Percentiles rank a stretch among this genome's conserved stretches.
Evolutionary conservation across 2,888 invertebrate species (phyloP).

Genomic region (Rotaria macrura): DNA sequence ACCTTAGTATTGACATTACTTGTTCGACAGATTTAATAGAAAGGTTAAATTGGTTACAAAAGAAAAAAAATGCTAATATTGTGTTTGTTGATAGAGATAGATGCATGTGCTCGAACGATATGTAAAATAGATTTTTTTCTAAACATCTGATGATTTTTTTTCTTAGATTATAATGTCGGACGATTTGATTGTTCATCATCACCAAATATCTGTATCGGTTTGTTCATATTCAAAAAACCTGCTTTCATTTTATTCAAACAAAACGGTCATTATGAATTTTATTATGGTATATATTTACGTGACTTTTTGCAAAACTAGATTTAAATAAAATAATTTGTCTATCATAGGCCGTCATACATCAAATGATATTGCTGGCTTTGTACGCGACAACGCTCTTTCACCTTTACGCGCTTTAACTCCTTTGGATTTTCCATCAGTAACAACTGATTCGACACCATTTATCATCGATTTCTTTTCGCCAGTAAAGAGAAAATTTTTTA

Average conservation of each 20-base stretch:
- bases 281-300: constrained; percentile 55
- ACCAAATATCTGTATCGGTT: constrained; percentile 43
- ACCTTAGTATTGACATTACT: not conserved
- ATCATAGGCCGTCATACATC: constrained; percentile 46
- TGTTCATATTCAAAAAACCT: constrained; percentile 54
- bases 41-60: not conserved
- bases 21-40: not conserved
- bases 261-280: constrained; percentile 65
- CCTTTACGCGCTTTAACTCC: constrained; percentile 49
- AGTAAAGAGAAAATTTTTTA: constrained; percentile 38
- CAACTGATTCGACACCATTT: constrained; percentile 52
- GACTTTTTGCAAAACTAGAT: constrained; percentile 20
- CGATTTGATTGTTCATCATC: constrained; percentile 49
- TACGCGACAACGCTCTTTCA: constrained; percentile 54
- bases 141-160: not conserved
- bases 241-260: constrained; percentile 65
- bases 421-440: constrained; percentile 52
- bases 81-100: not conserved
- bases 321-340: not conserved
- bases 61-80: not conserved
- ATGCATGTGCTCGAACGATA: no score
- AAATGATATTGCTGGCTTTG: constrained; percentile 56
- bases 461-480: constrained; percentile 68
- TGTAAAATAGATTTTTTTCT: no score
- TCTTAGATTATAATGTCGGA: constrained; percentile 42